Conservation (phyloP, 2,113 vertebrate species). For the Glaucidium brasilianum region DNA sequence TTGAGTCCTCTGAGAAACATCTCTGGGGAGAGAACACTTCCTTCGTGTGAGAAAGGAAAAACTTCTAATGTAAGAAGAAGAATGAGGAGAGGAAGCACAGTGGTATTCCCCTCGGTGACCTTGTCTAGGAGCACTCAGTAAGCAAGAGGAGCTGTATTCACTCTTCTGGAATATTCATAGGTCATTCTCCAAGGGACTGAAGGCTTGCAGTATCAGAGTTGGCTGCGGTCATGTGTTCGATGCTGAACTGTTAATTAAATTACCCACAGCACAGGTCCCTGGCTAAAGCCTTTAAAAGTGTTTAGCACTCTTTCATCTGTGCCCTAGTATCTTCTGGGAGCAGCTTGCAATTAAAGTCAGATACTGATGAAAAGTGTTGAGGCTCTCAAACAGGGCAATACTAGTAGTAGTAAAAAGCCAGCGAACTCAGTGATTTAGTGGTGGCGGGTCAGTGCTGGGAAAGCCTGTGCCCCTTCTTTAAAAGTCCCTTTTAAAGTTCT, state of each 20-base stretch:
- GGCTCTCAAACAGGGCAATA: neutral
- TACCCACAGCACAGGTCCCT: constrained; percentile 31
- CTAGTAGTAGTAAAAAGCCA: neutral
- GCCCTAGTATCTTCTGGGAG: constrained; percentile 42
- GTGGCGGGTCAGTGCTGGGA: neutral
- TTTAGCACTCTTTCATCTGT: constrained; percentile 41
- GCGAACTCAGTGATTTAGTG: neutral
- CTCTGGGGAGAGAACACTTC: neutral
- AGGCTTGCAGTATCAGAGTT: constrained; percentile 14
- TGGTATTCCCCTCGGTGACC: neutral
- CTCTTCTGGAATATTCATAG: neutral
- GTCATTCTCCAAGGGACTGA: neutral
- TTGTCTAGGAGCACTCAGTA: neutral
- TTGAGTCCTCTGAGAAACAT: neutral
- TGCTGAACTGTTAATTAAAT: constrained; percentile 75
- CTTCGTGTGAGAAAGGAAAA: neutral
- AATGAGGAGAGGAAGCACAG: neutral
- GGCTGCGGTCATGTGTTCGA: constrained; percentile 1
- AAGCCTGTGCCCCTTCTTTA: neutral
- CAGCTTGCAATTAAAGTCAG: constrained; percentile 27
- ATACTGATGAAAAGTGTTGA: neutral
- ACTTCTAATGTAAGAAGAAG: neutral
- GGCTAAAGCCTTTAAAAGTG: constrained; percentile 34
- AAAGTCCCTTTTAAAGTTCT: neutral
- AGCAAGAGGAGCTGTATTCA: neutral